Base-by-base conservation (phyloP, 2,797 vertebrate species). In the Lophotriccus pileatus region DNA sequence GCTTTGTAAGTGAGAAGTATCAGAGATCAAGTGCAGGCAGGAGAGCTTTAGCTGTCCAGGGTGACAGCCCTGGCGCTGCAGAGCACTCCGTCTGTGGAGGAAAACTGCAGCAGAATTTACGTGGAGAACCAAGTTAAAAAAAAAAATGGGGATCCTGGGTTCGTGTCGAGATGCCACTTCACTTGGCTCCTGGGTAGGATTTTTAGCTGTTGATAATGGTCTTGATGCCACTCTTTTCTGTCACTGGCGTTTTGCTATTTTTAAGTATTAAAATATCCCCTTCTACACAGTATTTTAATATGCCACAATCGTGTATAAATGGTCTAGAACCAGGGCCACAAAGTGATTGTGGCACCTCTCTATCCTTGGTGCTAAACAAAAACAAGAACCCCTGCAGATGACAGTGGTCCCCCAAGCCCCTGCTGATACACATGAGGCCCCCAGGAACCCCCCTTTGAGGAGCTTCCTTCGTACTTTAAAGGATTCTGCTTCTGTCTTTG, bases 71-170 rank as follows among this genome's bases (percentile, higher is more conserved):
- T 53, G 73, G 17, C 30, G 4, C 41, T 86, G 89, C 47, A 43
- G 23, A 58, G 37, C 19, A 0, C 52, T 66, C 23, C 0, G 12
- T 9, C 30, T 5, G 0, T 5, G 41, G 34, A 70, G 62, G 46
- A 70, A 89, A 78, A 60, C 14, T 10, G 7, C 43, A 15, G 82
- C 67, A 83, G n/a, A 66, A 36, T 49, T 74, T 9, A 14, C 20
- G 10, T 50, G 43, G 19, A 66, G 9, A 21, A 18, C 21, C 47
- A 49, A 62, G 14, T 32, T 0, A 79, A 66, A n/a, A 66, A n/a
- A 43, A 32, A 43, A 47, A 39, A 5, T 1, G 4, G 32, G 18
- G 15, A 34, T 74, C 30, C 39, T 32, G 37, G 5, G 6, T 79
- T 34, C 32, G 5, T 14, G 9, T 14, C 27, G 53, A 44, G 19